A percentile compares a stretch with the other conserved stretches of the same genome.
Conservation (phyloP, 2,797 vertebrate species). For the Chrysocyon brachyurus region DNA sequence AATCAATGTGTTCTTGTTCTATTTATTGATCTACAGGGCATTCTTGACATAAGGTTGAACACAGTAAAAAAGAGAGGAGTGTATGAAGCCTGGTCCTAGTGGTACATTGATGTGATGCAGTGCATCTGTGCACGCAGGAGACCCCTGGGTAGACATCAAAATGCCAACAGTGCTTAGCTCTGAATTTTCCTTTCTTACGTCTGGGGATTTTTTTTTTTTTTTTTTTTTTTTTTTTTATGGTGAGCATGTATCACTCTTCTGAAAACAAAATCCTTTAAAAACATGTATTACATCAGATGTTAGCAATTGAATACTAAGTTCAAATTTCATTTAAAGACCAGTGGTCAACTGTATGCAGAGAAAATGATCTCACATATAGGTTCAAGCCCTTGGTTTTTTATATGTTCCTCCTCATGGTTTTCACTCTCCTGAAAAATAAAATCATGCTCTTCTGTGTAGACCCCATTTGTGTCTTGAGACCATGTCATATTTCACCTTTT, state of each 20-base stretch:
- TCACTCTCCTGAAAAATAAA: not conserved
- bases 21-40: accelerated
- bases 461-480: not conserved
- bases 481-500: not conserved
- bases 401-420: accelerated
- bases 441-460: not conserved
- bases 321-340: not conserved
- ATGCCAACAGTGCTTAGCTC: not conserved
- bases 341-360: accelerated
- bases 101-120: accelerated
- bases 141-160: accelerated
- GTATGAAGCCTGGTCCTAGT: accelerated
- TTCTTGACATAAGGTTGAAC: not conserved
- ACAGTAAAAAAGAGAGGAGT: no score
- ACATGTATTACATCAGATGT: not conserved
- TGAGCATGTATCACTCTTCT: not conserved
- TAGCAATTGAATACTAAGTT: not conserved
- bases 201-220: not conserved
- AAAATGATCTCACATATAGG: not conserved
- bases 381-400: not conserved
- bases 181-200: not conserved
- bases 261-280: slow-evolving; percentile 7
- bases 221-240: not conserved
- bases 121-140: accelerated
- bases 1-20: not conserved